phyloP scores from a whole-genome alignment of 2,113 vertebrate genomes.

The Synodontis membranacea region DNA sequence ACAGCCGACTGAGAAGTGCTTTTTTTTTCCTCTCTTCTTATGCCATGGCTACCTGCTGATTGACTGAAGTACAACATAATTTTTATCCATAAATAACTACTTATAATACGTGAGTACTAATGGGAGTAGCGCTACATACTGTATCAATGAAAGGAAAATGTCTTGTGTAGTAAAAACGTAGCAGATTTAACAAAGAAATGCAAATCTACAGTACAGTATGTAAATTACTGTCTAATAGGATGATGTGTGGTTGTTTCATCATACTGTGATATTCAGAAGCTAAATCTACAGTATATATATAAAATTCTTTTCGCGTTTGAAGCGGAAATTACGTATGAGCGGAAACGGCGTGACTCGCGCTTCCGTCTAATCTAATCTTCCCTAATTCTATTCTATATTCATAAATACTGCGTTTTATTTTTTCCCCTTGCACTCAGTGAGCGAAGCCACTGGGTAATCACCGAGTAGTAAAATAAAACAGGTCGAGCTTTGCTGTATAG shows the following conservation, averaged over 20 bases:
- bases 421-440: too few relatives aligned
- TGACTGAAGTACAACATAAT: not conserved
- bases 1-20: not conserved
- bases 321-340: too few relatives aligned
- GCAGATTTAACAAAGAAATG: not conserved
- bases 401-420: too few relatives aligned
- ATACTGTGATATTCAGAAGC: too few relatives aligned
- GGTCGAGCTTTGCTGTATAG: not conserved
- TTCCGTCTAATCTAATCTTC: too few relatives aligned
- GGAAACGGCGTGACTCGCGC: too few relatives aligned
- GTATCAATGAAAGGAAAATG: too few relatives aligned
- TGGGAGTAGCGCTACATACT: not conserved
- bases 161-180: not conserved
- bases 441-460: too few relatives aligned
- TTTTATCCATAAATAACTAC: not conserved
- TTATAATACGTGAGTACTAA: not conserved
- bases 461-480: too few relatives aligned
- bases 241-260: not conserved
- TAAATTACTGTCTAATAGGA: not conserved
- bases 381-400: too few relatives aligned
- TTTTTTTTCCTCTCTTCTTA: not conserved
- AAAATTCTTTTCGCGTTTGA: too few relatives aligned
- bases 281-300: too few relatives aligned
- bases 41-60: not conserved
- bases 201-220: not conserved